Base-by-base conservation (phyloP, 2,113 vertebrate species). In the Sinocyclocheilus rhinocerous region DNA sequence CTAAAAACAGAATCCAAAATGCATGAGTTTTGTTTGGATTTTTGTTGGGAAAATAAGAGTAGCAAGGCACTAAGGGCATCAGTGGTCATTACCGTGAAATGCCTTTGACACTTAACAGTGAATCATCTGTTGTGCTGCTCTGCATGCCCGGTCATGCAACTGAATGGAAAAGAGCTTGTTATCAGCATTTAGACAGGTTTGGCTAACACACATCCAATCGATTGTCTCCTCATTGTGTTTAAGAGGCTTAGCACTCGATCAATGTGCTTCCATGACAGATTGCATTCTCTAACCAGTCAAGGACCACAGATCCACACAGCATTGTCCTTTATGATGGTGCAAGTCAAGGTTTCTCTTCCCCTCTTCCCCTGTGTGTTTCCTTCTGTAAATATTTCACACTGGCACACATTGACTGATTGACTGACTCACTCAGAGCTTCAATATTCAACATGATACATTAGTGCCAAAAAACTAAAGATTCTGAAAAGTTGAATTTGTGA, bases 141-240 rank as follows among this genome's bases (percentile, higher is more conserved):
- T 77, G 85, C 78, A 88, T 84, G 55, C 87, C 39, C 79, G 67
- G 76, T 63, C 84, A 59, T 75, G 75, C 85, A 20, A 24, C 61
- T 78, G 39, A 73, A 77, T 83, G 50, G 76, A 83, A 91, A 33
- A 52, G 78, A 78, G 89, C 84, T 91, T 92, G 91, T 93, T 93
- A 95, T 94, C 93, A 92, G 90, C 84, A 87, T 89, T 88, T 82
- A 87, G 92, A 91, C 92, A 93, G 90, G 91, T 85, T 87, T 92
- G 92, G 87, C 87, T 92, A 92, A 91, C 93, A 91, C 92, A 89
- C 90, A 89, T 86, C 75, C 78, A 78, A 92, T 94, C 90, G 42
- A 94, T 94, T 89, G n/a, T 79, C 90, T 89, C 86, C 80, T 92
- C 90, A 91, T 94, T 94, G 92, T 93, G 92, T 91, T 93, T 89